Evolutionary conservation across 2,113 vertebrate genomes (phyloP), one percentile per base, ranked within the genome.

Genomic region (Lampris megalopsis): DNA sequence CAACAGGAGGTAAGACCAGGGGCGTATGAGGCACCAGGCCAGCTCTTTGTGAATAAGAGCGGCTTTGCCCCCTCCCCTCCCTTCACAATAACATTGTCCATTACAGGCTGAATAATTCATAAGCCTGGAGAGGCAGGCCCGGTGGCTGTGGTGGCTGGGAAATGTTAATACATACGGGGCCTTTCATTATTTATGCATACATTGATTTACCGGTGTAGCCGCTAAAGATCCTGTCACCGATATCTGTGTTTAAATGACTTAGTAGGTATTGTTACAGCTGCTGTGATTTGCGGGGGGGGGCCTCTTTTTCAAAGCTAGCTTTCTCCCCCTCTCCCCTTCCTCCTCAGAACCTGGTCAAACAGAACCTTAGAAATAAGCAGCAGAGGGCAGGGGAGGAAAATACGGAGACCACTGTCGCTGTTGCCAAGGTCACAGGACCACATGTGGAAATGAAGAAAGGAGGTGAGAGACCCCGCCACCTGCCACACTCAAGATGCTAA

Each of bases 1-100:
- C 92, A 95, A 88, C 92, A 94, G 81, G 92, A 94, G 92, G 95
- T 95, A 81, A 91, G 88, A 68, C 73, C 66, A 13, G 37, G 60
- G 63, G 62, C 77, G 56, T 58, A 3, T 3, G 45, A 69, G 70
- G 61, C 68, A 69, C 52, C 59, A 47, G 70, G 72, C 64, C 79
- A 78, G 63, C 50, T 68, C 60, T 64, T 85, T 82, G 5, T 79
- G 71, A 85, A 80, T 81, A 75, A 87, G 74, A 65, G 76, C 72
- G 54, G 77, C 73, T 80, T 75, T 85, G 72, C 69, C 76, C 79
- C 40, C 54, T 42, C 60, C 56, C 50, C 68, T 5, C 35, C 1
- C 57, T 49, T 74, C 75, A 85, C 80, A 77, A 81, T 79, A 88
- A 83, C 82, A 80, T 13, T 77, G 65, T 74, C 81, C 77, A 82